Evolutionary conservation across 2,113 vertebrate genomes (phyloP).

Genomic region (Urocitellus parryii): DNA sequence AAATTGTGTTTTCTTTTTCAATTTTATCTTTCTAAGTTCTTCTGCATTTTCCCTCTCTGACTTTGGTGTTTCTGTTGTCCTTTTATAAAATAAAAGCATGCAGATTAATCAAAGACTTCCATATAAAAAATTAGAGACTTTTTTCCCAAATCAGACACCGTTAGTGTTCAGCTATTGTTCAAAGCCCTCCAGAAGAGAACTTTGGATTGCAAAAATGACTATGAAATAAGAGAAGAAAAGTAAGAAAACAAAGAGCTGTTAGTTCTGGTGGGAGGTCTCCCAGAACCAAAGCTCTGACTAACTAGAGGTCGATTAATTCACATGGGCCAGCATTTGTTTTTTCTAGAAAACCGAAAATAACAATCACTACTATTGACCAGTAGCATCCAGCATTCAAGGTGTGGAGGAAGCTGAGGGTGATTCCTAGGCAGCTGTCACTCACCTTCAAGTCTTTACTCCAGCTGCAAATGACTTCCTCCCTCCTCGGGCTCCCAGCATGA

Average conservation of each 20-base stretch:
- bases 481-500: fast-evolving
- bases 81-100: slow-evolving; percentile 21
- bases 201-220: fast-evolving
- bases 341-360: fast-evolving
- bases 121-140: not conserved
- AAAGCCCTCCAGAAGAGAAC: not conserved
- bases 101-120: not conserved
- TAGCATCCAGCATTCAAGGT: not conserved
- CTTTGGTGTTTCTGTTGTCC: slow-evolving; percentile 1
- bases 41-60: not conserved
- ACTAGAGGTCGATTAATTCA: no score
- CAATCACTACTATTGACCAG: not conserved
- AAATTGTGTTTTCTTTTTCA: not conserved
- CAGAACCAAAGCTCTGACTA: not conserved
- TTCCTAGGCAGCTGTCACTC: no score
- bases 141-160: not conserved
- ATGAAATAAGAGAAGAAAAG: not conserved
- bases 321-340: not conserved
- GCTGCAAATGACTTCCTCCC: not conserved
- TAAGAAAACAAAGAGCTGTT: fast-evolving
- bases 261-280: not conserved
- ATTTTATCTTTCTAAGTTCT: not conserved
- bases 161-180: not conserved
- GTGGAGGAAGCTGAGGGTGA: no score
- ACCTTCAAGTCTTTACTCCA: no score